Evolutionary conservation across 2,888 invertebrate genomes (phyloP).

Genomic region (Drosophila paranaensis): DNA sequence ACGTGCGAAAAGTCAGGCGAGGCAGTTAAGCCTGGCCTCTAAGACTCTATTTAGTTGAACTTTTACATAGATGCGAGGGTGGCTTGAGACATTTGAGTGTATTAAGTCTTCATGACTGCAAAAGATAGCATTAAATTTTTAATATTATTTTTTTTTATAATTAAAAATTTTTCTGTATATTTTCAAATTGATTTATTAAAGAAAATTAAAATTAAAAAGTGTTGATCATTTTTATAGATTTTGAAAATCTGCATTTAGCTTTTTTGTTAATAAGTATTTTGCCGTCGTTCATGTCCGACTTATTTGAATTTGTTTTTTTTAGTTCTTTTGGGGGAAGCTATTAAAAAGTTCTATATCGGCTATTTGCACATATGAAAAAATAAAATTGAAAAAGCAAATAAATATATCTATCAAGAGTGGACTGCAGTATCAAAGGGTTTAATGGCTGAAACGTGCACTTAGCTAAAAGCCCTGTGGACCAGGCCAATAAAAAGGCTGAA

Average conservation of each 20-base stretch:
- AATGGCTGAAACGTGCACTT: slow-evolving; percentile 59
- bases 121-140: too few relatives aligned
- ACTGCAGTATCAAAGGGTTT: slow-evolving; percentile 46
- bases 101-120: too few relatives aligned
- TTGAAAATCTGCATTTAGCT: not conserved
- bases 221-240: too few relatives aligned
- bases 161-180: too few relatives aligned
- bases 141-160: not conserved
- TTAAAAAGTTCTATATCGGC: not conserved
- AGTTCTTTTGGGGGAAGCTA: not conserved
- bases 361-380: not conserved
- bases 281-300: too few relatives aligned
- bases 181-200: too few relatives aligned
- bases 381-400: slow-evolving; percentile 3
- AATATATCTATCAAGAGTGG: slow-evolving; percentile 46
- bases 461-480: not conserved
- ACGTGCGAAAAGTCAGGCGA: slow-evolving; percentile 63
- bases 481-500: not conserved
- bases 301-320: not conserved
- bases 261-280: not conserved
- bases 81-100: not conserved
- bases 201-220: too few relatives aligned
- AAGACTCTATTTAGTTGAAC: not conserved
- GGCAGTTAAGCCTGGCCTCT: slow-evolving; percentile 24
- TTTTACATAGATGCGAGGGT: not conserved